Conservation (phyloP, 1,140 invertebrate species). For the Prorops nasuta region DNA sequence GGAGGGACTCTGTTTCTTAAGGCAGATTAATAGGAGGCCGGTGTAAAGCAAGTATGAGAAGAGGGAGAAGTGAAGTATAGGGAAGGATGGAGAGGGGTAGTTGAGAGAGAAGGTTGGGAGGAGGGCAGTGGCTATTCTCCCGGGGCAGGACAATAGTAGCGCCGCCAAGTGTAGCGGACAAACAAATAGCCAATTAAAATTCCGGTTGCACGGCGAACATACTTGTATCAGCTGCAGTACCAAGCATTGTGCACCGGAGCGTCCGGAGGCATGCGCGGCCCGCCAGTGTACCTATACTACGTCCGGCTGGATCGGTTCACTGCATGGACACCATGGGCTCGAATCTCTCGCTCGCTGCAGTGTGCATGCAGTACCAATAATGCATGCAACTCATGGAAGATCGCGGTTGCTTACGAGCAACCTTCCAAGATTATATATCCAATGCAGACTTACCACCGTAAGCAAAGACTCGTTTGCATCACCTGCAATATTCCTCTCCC, state of each 20-base stretch:
- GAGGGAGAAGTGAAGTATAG: slow-evolving; percentile 18
- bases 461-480: slow-evolving; percentile 28
- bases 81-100: not conserved
- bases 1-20: slow-evolving; percentile 8
- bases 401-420: slow-evolving; percentile 31
- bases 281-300: too few relatives aligned
- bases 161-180: slow-evolving; percentile 46
- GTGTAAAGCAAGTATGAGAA: slow-evolving; percentile 33
- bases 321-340: too few relatives aligned
- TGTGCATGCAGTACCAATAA: too few relatives aligned
- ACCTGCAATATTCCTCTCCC: too few relatives aligned
- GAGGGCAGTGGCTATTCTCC: slow-evolving; percentile 20
- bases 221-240: slow-evolving; percentile 50
- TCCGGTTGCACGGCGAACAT: slow-evolving; percentile 50
- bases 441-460: slow-evolving; percentile 18
- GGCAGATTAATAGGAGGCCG: slow-evolving; percentile 24
- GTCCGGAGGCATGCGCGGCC: slow-evolving; percentile 41
- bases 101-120: not conserved
- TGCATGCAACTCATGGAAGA: too few relatives aligned
- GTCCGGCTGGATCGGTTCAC: slow-evolving; percentile 29
- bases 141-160: slow-evolving; percentile 40
- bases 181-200: slow-evolving; percentile 54
- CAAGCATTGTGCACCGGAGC: slow-evolving; percentile 43
- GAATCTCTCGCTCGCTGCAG: too few relatives aligned
- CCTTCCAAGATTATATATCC: slow-evolving; percentile 18